A percentile compares a stretch with the other conserved stretches of the same genome.
phyloP scores from a whole-genome alignment of 1,140 invertebrate genomes.

The Drosophila kurseongensis region DNA sequence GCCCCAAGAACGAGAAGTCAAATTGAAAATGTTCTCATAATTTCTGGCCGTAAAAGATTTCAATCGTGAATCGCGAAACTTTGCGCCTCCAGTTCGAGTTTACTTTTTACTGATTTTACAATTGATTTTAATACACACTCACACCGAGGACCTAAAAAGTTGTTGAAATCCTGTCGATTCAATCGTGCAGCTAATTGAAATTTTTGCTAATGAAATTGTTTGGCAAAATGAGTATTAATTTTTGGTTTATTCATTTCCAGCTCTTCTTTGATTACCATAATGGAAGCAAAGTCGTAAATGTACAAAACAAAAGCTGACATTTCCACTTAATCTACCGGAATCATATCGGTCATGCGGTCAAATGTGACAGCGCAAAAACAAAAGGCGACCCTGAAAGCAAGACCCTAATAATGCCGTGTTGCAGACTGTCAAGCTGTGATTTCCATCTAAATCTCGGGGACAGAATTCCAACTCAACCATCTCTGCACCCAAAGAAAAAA shows the following conservation, averaged over 20 bases:
- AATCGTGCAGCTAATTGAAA: conserved; percentile 81
- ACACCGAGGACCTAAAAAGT: conserved; percentile 39
- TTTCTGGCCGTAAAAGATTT: conserved; percentile 80
- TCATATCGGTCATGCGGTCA: conserved; percentile 16
- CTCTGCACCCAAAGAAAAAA: neutral
- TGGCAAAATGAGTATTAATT: conserved; percentile 56
- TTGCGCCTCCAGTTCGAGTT: conserved; percentile 60
- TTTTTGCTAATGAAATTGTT: conserved; percentile 72
- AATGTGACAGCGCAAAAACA: conserved; percentile 13
- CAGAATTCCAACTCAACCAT: neutral
- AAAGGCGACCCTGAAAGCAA: conserved; percentile 18
- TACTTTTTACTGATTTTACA: conserved; percentile 77
- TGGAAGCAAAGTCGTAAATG: conserved; percentile 25
- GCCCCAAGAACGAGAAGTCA: conserved; percentile 22
- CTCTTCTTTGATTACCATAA: conserved; percentile 40
- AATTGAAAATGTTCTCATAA: conserved; percentile 82
- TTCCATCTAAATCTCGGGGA: conserved; percentile 18
- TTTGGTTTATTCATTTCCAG: conserved; percentile 18
- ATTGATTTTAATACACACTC: conserved; percentile 72
- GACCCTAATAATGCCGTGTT: conserved; percentile 55
- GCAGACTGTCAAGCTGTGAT: conserved; percentile 9
- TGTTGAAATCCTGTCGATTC: conserved; percentile 80
- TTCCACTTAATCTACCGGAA: conserved; percentile 30
- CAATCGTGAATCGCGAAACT: conserved; percentile 79
- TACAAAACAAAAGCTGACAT: conserved; percentile 26